Conservation (phyloP, 1,140 invertebrate species). For the Goniozus legneri region DNA sequence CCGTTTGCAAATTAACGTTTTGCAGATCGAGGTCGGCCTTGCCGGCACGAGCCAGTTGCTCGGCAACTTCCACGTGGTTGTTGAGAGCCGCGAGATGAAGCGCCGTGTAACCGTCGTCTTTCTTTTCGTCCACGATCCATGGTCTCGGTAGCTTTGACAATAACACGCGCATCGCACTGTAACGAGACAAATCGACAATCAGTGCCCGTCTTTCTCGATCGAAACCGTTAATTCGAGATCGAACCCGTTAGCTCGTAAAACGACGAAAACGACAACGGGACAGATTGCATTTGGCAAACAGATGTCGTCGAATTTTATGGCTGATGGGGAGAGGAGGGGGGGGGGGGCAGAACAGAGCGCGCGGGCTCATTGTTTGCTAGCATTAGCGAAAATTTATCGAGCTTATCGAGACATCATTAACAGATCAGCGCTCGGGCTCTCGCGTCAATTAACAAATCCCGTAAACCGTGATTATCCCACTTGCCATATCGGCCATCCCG, state of each 20-base stretch:
- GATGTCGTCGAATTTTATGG: too few relatives aligned
- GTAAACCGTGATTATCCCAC: conserved; percentile 6
- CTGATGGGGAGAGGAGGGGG: too few relatives aligned
- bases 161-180: conserved; percentile 92
- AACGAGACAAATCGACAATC: conserved; percentile 48
- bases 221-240: too few relatives aligned
- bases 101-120: conserved; percentile 96
- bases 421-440: conserved; percentile 10
- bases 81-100: conserved; percentile 93
- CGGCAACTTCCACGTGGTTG: conserved; percentile 96
- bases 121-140: conserved; percentile 98
- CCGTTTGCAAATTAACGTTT: conserved; percentile 94
- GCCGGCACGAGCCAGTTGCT: conserved; percentile 80
- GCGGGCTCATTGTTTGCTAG: neutral
- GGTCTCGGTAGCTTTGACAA: conserved; percentile 85
- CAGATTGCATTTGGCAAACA: too few relatives aligned
- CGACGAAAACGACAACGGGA: too few relatives aligned
- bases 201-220: too few relatives aligned
- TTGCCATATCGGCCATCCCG: too few relatives aligned
- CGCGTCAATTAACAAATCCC: conserved; percentile 13
- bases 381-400: neutral
- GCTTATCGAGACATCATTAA: conserved; percentile 14
- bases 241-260: too few relatives aligned
- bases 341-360: too few relatives aligned
- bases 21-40: conserved; percentile 91